These are phyloP conservation scores for Bombyx mori DNA, from an alignment of 1,140 invertebrate species.

Conservation along the genomic window ASM3026992v2 NC_085116.1:9069501-9070000, in stretches of 20 bases:
- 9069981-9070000: slow-evolving; percentile 42
- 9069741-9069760: slow-evolving; percentile 72
- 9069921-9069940: slow-evolving; percentile 59
- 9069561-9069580: slow-evolving; percentile 19
- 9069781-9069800: slow-evolving; percentile 59
- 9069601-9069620: slow-evolving; percentile 4
- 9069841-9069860: slow-evolving; percentile 58
- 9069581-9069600: slow-evolving; percentile 10
- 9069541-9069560: slow-evolving; percentile 8
- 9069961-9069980: slow-evolving; percentile 46
- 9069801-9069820: slow-evolving; percentile 74
- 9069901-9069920: slow-evolving; percentile 59
- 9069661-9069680: slow-evolving; percentile 44
- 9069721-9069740: slow-evolving; percentile 34
- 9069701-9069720: slow-evolving; percentile 19
- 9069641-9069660: slow-evolving; percentile 43
- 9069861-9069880: slow-evolving; percentile 48
- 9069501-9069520: slow-evolving; percentile 27
- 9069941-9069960: slow-evolving; percentile 41
- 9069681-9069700: slow-evolving; percentile 29
- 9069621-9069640: slow-evolving; percentile 18
- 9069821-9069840: slow-evolving; percentile 69
- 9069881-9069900: slow-evolving; percentile 43
- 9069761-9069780: slow-evolving; percentile 70
- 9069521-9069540: slow-evolving; percentile 21